A percentile compares a stretch with the other conserved stretches of the same genome.
Conservation (phyloP, 2,797 vertebrate genomes). For the Syndactyla subalaris region DNA sequence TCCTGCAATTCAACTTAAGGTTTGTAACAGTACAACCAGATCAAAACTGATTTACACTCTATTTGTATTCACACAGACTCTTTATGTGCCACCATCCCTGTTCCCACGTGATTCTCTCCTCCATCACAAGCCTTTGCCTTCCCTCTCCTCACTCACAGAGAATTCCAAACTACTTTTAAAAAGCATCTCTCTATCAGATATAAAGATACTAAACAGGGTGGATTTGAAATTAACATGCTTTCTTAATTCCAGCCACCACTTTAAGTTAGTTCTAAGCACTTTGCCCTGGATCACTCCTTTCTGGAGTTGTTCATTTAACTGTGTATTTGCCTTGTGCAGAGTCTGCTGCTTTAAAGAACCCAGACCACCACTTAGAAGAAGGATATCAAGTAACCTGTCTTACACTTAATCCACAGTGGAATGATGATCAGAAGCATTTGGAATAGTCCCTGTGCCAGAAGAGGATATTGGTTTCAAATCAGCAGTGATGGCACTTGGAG, state of each 20-base stretch:
- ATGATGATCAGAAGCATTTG: conserved; percentile 23
- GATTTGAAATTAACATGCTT: neutral
- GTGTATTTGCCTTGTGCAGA: neutral
- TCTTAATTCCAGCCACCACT: neutral
- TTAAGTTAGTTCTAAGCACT: neutral
- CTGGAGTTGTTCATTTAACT: neutral
- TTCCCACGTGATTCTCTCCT: neutral
- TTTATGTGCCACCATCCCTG: neutral
- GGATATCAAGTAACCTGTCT: neutral
- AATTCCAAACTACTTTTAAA: neutral
- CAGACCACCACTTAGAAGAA: neutral
- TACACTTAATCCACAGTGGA: conserved; percentile 33
- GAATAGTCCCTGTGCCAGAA: conserved; percentile 1
- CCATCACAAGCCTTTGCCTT: neutral
- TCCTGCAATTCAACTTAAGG: neutral
- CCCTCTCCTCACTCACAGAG: neutral
- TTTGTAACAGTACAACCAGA: neutral
- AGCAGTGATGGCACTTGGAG: neutral
- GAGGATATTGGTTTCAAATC: conserved; percentile 8
- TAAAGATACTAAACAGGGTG: neutral
- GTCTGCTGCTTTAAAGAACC: neutral
- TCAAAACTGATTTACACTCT: neutral
- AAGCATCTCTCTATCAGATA: neutral
- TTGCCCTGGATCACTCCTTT: neutral
- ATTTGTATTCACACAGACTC: neutral